Evolutionary conservation across 2,797 vertebrate species (phyloP), one percentile per base, ranked within the genome.

Genomic region (Enteromius thamalakanensis): DNA sequence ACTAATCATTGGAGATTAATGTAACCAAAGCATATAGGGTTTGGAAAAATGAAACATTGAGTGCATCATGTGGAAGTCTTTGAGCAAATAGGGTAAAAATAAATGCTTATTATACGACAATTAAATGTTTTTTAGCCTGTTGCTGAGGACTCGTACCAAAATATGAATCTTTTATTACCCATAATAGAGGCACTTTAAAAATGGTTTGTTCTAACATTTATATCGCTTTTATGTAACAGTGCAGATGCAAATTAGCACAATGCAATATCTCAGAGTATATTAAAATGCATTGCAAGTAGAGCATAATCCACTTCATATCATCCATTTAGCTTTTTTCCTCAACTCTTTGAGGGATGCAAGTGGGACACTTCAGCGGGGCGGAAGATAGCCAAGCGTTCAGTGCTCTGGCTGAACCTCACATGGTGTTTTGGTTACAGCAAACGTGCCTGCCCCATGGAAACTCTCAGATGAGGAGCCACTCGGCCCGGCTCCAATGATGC

Each of bases 391-490:
- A 37, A 80, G 21, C 19, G 32, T 76, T 40, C 42, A 51, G 53
- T 37, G 53, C 65, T 81, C 64, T 85, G 85, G 86, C 80, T 76
- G 89, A 92, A 89, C 87, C 86, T 84, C 89, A 88, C 90, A 58
- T 84, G 85, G 86, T 90, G 88, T 89, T 91, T 91, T 91, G 91
- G 92, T 91, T 91, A 82, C 86, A 79, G 89, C 83, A 89, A 90
- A 53, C 32, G 87, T 85, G 86, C 72, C 86, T 75, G 71, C 89
- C 87, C 85, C 87, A 84, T 88, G 85, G 79, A 84, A 75, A 70
- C 78, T 84, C 78, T 84, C 80, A 75, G 82, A 85, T 76, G 85
- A 86, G 85, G 80, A 86, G 91, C 90, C 90, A 88, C 91, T 89
- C 88, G 89, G 91, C 88, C 88, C 65, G 53, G 88, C 88, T 88